These are phyloP conservation scores for Microplitis manilae DNA, from an alignment of 2,888 invertebrate species.

Conservation along the genomic window DNA sequence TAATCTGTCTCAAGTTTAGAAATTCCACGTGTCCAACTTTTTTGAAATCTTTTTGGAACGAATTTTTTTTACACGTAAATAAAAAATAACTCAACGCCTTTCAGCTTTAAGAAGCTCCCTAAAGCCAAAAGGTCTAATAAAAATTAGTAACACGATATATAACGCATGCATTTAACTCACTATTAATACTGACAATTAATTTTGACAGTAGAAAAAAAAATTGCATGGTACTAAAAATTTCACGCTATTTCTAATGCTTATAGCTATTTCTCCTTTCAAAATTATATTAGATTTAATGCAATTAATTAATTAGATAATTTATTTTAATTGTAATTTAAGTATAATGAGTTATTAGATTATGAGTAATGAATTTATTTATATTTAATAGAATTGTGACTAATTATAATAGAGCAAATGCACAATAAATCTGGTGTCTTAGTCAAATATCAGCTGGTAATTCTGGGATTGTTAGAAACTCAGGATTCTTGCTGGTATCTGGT, in stretches of 20 bases:
- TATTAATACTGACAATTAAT: not conserved
- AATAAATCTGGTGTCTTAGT: conserved; percentile 70
- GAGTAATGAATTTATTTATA: not conserved
- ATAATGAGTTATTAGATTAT: conserved; percentile 1
- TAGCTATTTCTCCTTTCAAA: conserved; percentile 7
- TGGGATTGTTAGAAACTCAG: conserved; percentile 85
- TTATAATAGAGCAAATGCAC: conserved; percentile 59
- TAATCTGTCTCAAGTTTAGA: no score
- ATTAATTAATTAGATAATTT: not conserved
- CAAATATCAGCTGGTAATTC: conserved; percentile 99
- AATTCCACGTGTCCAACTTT: no score
- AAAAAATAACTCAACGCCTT: no score
- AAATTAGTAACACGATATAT: no score
- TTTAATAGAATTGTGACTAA: conserved; percentile 65
- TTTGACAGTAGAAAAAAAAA: not conserved
- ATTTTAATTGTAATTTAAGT: not conserved
- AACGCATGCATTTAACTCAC: no score
- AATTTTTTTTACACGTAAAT: no score
- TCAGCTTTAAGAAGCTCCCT: no score
- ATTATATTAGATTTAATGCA: not conserved
- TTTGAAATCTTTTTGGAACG: no score
- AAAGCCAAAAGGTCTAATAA: no score
- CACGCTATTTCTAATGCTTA: conserved; percentile 6
- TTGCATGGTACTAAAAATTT: conserved; percentile 22
- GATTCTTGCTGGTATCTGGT: conserved; percentile 89